Conservation (phyloP, 92 coral and sea anemone species). For the Siderastrea siderea region DNA sequence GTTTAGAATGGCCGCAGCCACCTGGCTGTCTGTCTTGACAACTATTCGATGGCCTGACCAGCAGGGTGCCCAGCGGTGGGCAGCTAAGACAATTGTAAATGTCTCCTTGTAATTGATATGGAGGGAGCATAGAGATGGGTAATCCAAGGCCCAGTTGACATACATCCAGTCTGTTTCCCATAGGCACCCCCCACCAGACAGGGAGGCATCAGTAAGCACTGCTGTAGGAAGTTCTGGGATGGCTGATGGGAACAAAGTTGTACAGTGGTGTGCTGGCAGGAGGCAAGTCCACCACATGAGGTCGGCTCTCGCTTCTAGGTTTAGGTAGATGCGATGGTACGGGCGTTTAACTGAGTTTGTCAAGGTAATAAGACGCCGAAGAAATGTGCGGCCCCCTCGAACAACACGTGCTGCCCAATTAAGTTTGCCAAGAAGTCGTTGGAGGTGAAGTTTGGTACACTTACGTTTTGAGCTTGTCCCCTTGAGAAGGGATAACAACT, state of each 20-base stretch:
- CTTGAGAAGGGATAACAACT: slow-evolving; percentile 29
- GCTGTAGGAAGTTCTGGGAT: too few relatives aligned
- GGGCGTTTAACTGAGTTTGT: slow-evolving; percentile 33
- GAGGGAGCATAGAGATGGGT: slow-evolving; percentile 32
- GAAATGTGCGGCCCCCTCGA: slow-evolving; percentile 22
- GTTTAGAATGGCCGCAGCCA: too few relatives aligned
- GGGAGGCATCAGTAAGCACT: too few relatives aligned
- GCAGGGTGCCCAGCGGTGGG: neutral
- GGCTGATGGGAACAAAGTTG: too few relatives aligned
- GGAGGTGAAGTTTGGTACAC: too few relatives aligned
- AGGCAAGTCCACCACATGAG: too few relatives aligned
- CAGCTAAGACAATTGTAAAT: slow-evolving; percentile 38
- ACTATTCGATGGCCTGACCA: too few relatives aligned
- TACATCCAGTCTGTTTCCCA: slow-evolving; percentile 43
- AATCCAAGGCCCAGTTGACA: slow-evolving; percentile 45
- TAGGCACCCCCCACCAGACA: slow-evolving; percentile 11
- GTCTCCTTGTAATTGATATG: slow-evolving; percentile 56
- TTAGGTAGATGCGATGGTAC: neutral
- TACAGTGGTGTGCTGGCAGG: too few relatives aligned
- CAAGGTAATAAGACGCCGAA: slow-evolving; percentile 11
- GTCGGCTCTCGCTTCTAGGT: too few relatives aligned
- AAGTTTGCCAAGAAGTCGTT: too few relatives aligned
- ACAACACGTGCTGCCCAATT: too few relatives aligned
- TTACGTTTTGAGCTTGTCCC: slow-evolving; percentile 2
- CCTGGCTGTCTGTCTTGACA: too few relatives aligned